Evolutionary conservation across 1,140 invertebrate genomes (phyloP), one percentile per base, ranked within the genome.

Genomic region (Hycleus phaleratus): DNA sequence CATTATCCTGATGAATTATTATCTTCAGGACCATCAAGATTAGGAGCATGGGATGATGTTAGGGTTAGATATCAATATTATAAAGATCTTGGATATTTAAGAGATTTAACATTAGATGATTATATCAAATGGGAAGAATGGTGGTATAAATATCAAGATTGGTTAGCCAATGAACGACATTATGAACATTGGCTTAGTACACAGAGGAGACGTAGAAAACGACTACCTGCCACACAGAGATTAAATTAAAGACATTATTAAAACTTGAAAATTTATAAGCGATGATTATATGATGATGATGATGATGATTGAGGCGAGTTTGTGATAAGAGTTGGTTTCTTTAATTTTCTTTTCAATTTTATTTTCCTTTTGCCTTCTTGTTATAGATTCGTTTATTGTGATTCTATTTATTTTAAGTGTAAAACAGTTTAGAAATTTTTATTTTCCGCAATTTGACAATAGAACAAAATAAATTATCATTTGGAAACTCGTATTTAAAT

Each of bases 81-180:
- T 70, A 90, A 92, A 75, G 88, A 89, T 70, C 79, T 88, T 46
- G 90, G 90, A 0, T 93, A 91, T 68, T 75, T 93, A 32, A 75
- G 89, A 25, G 86, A 88, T 57, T 77, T 90, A 4, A 82, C 84
- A 0, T 76, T 90, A 38, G 83, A 89, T 56, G 91, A 93, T 72
- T 93, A 92, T 71, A 81, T 91, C 26, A 92, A 93, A 72, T 93
- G 90, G 90, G 91, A 93, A 74, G 88, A 92, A 74, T 93, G 91
- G 91, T 93, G 90, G 89, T 92, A 91, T 74, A 89, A 90, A 67
- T 93, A 93, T 74, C 87, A 91, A 73, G 89, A 92, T 73, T 93
- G 90, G 91, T 74, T 92, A 57, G 89, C 91, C 68, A 84, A 87
- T 26, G 89, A 92, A 73, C 80, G 86, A 49, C 87, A 86, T 60